phyloP scores from a whole-genome alignment of 2,888 invertebrate genomes.

The Papilio demoleus region DNA sequence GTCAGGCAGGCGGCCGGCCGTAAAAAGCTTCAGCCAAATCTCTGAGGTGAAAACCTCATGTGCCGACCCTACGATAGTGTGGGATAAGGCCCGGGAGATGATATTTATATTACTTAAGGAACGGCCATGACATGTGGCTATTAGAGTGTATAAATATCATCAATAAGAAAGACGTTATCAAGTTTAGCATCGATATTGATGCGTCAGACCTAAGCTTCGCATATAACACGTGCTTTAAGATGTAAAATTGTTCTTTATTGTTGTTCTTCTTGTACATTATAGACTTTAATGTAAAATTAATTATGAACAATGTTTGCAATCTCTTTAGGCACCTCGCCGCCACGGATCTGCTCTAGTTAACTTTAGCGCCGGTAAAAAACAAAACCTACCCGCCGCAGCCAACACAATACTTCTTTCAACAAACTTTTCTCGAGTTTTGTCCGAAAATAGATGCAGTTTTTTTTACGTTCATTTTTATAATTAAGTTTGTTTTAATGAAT shows the following conservation, averaged over 20 bases:
- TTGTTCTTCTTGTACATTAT: neutral
- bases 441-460: constrained; percentile 35
- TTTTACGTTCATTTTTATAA: constrained; percentile 29
- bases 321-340: constrained; percentile 8
- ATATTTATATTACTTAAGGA: too few species aligned
- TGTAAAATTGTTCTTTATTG: constrained; percentile 5
- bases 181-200: too few species aligned
- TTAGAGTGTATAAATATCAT: too few species aligned
- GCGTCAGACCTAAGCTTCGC: too few species aligned
- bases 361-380: constrained; percentile 24
- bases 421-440: constrained; percentile 33
- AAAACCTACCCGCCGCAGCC: constrained; percentile 32
- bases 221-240: neutral
- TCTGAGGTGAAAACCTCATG: too few species aligned
- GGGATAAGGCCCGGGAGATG: too few species aligned
- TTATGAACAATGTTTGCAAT: constrained; percentile 24
- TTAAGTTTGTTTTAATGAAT: constrained; percentile 33
- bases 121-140: too few species aligned
- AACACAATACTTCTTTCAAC: constrained; percentile 31
- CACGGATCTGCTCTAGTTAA: constrained; percentile 27
- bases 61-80: too few species aligned
- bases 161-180: too few species aligned
- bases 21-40: too few species aligned
- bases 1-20: too few species aligned
- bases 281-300: constrained; percentile 10